phyloP scores from a whole-genome alignment of 2,797 vertebrate species.

The Scarus forsteni region DNA sequence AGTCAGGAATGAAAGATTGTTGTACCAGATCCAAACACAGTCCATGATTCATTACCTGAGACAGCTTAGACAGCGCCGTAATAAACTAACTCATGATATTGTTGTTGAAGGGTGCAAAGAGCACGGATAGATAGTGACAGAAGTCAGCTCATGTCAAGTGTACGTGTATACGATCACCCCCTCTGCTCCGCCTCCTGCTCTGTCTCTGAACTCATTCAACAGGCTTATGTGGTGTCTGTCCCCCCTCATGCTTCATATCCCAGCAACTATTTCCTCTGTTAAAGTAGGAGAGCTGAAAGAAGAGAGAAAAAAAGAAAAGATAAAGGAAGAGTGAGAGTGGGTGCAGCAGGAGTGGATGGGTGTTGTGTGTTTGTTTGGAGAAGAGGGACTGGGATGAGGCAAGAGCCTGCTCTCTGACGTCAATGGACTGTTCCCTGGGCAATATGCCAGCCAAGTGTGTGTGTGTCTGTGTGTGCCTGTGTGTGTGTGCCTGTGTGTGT shows the following conservation, averaged over 20 bases:
- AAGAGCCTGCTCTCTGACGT: conserved; percentile 87
- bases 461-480: conserved; percentile 13
- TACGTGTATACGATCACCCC: conserved; percentile 40
- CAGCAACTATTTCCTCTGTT: conserved; percentile 68
- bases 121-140: conserved; percentile 24
- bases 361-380: conserved; percentile 87
- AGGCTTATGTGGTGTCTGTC: conserved; percentile 44
- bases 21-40: conserved; percentile 31
- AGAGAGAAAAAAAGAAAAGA: conserved; percentile 48
- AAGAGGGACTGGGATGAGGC: conserved; percentile 86
- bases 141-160: conserved; percentile 54
- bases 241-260: conserved; percentile 55
- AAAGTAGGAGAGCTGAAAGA: conserved; percentile 17
- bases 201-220: conserved; percentile 44
- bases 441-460: conserved; percentile 72
- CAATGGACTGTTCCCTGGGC: conserved; percentile 88
- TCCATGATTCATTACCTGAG: conserved; percentile 26
- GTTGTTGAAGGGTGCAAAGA: conserved; percentile 15
- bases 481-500: conserved; percentile 33
- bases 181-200: conserved; percentile 3
- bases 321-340: conserved; percentile 45
- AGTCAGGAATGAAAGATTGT: conserved; percentile 23
- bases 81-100: conserved; percentile 4
- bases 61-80: conserved; percentile 11
- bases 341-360: conserved; percentile 61